These are phyloP conservation scores for Lanistes nyassanus DNA, from an alignment of 1,140 invertebrate genomes.

Conservation along the genomic window DNA sequence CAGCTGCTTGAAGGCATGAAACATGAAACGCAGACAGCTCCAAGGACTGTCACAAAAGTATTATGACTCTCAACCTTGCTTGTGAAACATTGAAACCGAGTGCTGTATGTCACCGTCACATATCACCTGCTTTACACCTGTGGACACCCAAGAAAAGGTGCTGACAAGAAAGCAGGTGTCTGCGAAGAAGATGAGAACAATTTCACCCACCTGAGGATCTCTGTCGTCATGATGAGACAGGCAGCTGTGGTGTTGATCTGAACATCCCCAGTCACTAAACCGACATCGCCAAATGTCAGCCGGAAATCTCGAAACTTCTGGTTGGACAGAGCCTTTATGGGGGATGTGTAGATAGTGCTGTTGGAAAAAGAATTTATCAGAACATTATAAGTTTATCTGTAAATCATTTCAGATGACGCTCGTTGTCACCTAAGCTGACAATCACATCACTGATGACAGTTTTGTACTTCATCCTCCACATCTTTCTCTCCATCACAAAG, in stretches of 20 bases:
- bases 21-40: too few relatives aligned
- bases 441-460: background rate
- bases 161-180: too few relatives aligned
- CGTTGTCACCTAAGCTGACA: background rate
- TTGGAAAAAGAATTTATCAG: conserved; percentile 53
- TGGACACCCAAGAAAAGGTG: too few relatives aligned
- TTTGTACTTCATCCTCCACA: too few relatives aligned
- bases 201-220: conserved; percentile 82
- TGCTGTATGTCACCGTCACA: too few relatives aligned
- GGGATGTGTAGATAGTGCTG: conserved; percentile 97
- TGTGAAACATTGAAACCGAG: too few relatives aligned
- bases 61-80: too few relatives aligned
- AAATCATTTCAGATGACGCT: background rate
- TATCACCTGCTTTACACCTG: too few relatives aligned
- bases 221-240: conserved; percentile 99
- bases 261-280: conserved; percentile 94
- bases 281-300: conserved; percentile 86
- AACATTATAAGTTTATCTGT: background rate
- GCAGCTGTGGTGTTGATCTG: conserved; percentile 92
- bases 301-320: conserved; percentile 99
- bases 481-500: too few relatives aligned
- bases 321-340: conserved; percentile 99
- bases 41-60: too few relatives aligned
- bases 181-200: background rate
- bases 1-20: too few relatives aligned